Evolutionary conservation across 2,888 invertebrate species (phyloP), one percentile per base, ranked within the genome.

Genomic region (Drosophila recens): DNA sequence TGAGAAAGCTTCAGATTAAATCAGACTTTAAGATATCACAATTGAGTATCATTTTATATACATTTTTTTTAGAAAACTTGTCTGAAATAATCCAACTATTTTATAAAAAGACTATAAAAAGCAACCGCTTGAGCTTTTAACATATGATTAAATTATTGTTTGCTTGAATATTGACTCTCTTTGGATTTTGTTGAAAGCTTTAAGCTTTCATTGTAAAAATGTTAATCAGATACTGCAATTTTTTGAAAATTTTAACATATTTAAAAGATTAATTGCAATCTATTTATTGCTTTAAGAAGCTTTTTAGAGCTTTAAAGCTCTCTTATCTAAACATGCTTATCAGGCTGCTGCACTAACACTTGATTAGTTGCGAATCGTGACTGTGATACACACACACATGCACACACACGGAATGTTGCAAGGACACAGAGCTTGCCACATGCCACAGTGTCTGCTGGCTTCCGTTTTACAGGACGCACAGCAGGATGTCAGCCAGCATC

Each of bases 401-500:
- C 30, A 23, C 20, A 13, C 13, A 20, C 10, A 27, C 9, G 17
- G 2, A 17, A 20, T 38, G 52, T 23, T 23, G 38, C 52, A 53
- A 52, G 51, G 53, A 53, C 49, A 13, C 33, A 34, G 34, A 34
- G 34, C 36, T 46, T 15, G 34, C 57, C 10, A 36, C 45, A 45
- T 48, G 58, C 48, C 45, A 20, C 53, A 43, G 23, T 27, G 53
- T 13, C 43, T 62, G 52, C 9, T 30, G 42, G 17, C 54, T 48
- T 38, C 48, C 38, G 56, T 46, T 43, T 27, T 13, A 57, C 57
- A 58, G 49, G 42, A 56, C 15, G 45, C 48, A 43, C 48, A 43
- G 61, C 59, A 64, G 46, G 52, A 52, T 61, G 67, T 56, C 57
- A 63, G 69, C 88, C 57, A 63, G 69, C 88, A 70, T 65, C 71